These are phyloP conservation scores for Hyposoter dolosus DNA, from an alignment of 2,888 invertebrate species.

Conservation along the genomic window DNA sequence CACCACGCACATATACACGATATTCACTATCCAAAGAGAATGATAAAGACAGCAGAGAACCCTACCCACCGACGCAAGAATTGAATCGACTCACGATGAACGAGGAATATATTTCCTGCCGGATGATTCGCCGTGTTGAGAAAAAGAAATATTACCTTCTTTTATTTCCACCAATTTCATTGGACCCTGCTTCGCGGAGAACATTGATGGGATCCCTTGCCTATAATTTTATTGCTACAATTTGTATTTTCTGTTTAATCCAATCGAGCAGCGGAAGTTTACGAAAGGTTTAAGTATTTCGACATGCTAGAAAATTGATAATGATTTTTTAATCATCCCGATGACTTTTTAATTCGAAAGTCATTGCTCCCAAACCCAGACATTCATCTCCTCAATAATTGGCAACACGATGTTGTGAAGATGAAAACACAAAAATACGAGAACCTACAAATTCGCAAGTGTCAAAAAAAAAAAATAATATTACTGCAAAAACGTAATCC, in stretches of 20 bases:
- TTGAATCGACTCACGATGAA: conserved; percentile 62
- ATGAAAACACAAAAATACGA: too few relatives aligned
- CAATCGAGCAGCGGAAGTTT: background rate
- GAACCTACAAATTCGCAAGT: background rate
- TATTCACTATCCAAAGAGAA: conserved; percentile 21
- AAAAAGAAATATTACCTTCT: conserved; percentile 69
- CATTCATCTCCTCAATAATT: background rate
- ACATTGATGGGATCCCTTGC: background rate
- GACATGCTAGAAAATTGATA: background rate
- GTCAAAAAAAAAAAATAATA: background rate
- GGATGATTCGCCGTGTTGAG: conserved; percentile 63
- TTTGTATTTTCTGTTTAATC: background rate
- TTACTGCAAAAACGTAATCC: background rate
- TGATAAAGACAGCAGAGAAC: conserved; percentile 28
- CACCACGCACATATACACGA: conserved; percentile 6
- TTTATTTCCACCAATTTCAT: conserved; percentile 1
- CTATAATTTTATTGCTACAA: background rate
- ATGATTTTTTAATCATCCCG: background rate
- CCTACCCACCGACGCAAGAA: conserved; percentile 57
- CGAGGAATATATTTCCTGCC: conserved; percentile 60
- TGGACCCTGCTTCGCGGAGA: conserved; percentile 19
- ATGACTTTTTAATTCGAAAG: background rate
- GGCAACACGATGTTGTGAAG: too few relatives aligned
- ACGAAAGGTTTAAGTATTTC: background rate
- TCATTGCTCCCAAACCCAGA: background rate